A percentile compares a stretch with the other conserved stretches of the same genome.
These are phyloP conservation scores for Aramus guarauna DNA, from an alignment of 2,113 vertebrate species.

Conservation along the genomic window DNA sequence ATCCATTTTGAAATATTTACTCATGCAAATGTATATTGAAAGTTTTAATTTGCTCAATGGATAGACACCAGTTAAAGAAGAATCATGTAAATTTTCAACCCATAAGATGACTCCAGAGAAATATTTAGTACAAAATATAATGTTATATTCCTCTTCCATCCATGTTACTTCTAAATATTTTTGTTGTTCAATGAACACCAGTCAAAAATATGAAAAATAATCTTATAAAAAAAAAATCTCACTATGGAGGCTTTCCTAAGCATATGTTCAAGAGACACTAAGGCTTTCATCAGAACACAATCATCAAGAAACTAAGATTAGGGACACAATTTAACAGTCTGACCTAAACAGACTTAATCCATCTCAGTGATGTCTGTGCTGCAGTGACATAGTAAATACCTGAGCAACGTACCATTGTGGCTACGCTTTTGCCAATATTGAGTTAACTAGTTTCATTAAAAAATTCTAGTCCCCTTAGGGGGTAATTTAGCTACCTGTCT, in stretches of 20 bases:
- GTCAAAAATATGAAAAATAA: not conserved
- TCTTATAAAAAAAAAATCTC: not conserved
- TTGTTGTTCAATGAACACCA: not conserved
- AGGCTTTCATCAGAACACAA: not conserved
- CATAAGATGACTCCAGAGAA: not conserved
- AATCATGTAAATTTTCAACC: not conserved
- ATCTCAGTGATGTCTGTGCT: not conserved
- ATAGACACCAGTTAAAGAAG: not conserved
- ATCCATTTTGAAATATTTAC: not conserved
- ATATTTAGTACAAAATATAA: not conserved
- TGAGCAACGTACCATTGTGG: not conserved
- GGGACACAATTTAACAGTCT: not conserved
- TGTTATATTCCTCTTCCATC: not conserved
- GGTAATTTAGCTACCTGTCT: not conserved
- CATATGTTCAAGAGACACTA: not conserved
- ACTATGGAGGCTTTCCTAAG: not conserved
- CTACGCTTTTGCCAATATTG: not conserved
- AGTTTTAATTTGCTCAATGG: not conserved
- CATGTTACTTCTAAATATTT: not conserved
- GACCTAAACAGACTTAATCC: not conserved
- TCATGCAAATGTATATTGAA: not conserved
- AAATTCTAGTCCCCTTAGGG: not conserved
- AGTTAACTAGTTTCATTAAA: not conserved
- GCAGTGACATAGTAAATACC: not conserved
- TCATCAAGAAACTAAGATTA: not conserved